Evolutionary conservation across 1,140 invertebrate genomes (phyloP), one percentile per base, ranked within the genome.

Genomic region (Coelopa frigida): DNA sequence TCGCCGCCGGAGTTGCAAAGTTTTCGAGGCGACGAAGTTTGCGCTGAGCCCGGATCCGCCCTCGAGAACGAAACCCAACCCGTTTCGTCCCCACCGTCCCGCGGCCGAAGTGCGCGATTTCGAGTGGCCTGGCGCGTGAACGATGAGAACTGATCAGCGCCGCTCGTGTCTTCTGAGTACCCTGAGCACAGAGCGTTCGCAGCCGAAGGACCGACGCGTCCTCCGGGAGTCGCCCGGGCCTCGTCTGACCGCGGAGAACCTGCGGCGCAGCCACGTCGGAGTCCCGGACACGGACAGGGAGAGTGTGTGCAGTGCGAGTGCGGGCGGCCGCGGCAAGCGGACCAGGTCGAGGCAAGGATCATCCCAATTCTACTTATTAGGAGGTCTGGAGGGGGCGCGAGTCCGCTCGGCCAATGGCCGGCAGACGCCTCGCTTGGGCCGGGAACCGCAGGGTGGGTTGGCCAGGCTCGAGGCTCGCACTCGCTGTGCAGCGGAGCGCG

Each of bases 61-160:
- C n/a, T 20, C 6, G 29, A 15, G 5, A n/a, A 6, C 8, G 6
- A 26, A 29, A 27, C 17, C 8, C 22, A 14, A 10, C 15, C 17
- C 32, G 35, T 15, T 15, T 24, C 22, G 40, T 42, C 40, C 22
- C 8, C 11, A 17, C 11, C 15, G 24, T n/a, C 24, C 21, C 22
- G n/a, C 32, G 17, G 26, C 40, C 18, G 32, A 20, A 27, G 32
- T 42, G 20, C 14, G 22, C 40, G 12, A 26, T 18, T 6, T 20
- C 40, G 24, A 20, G 32, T 29, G 40, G 23, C n/a, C 27, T 24
- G 26, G 14, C 18, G 38, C 33, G 46, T 41, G 56, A 54, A 66
- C 65, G 61, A 66, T 66, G 63, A 66, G 63, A 66, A 57, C 58
- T 49, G 63, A 66, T 62, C 61, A 59, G 50, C 58, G 56, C 38